Conservation (phyloP, 2,113 vertebrate genomes). For the Dermatemys mawii region DNA sequence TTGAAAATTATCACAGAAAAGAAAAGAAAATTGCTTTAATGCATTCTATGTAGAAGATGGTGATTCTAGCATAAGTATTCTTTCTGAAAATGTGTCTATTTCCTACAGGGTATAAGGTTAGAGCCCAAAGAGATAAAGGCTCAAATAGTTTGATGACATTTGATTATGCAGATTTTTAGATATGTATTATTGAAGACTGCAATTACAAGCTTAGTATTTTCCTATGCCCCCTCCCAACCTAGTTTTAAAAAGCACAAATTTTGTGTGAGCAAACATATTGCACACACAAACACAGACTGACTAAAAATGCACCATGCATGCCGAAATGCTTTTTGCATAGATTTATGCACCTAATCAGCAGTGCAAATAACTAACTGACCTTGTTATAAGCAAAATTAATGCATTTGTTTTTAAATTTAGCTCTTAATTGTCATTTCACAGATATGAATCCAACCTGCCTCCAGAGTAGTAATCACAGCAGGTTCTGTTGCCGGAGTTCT, state of each 20-base stretch:
- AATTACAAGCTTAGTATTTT: rapidly evolving
- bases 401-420: neutral
- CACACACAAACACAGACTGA: neutral
- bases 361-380: neutral
- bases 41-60: neutral
- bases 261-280: neutral
- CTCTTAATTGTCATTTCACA: neutral
- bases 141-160: neutral
- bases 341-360: neutral
- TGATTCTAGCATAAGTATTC: neutral
- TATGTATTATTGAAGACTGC: neutral
- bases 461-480: rapidly evolving
- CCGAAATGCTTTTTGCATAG: neutral
- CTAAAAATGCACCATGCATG: neutral
- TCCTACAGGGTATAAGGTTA: neutral
- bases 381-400: neutral
- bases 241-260: neutral
- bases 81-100: neutral
- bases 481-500: neutral
- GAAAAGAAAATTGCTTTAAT: neutral
- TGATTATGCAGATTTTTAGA: neutral
- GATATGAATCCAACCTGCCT: neutral
- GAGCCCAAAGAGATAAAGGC: neutral
- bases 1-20: neutral
- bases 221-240: neutral